phyloP scores from a whole-genome alignment of 2,113 vertebrate genomes.

The Tamias sibiricus region DNA sequence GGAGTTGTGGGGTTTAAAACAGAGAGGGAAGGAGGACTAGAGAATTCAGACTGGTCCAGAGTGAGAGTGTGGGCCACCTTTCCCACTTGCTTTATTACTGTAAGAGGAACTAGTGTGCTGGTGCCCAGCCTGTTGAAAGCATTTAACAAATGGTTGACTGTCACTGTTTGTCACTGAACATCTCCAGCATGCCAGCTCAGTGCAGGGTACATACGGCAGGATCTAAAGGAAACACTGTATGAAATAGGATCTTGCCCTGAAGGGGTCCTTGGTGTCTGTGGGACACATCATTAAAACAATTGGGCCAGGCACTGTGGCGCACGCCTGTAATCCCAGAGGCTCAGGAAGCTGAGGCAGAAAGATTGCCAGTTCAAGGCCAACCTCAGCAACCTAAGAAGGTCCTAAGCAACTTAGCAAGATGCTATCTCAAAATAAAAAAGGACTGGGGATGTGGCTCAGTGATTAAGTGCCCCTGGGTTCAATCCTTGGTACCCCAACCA shows the following conservation, averaged over 20 bases:
- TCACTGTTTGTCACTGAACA: not conserved
- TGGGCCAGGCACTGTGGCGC: too few relatives aligned
- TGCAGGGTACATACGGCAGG: not conserved
- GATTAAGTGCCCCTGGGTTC: too few relatives aligned
- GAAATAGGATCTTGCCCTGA: not conserved
- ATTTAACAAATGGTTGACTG: not conserved
- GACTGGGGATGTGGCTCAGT: too few relatives aligned
- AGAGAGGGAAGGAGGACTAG: not conserved
- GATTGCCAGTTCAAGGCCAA: too few relatives aligned
- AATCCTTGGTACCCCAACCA: too few relatives aligned
- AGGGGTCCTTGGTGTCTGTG: not conserved
- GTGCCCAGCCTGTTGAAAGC: not conserved
- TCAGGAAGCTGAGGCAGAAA: too few relatives aligned
- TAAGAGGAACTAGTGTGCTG: accelerated
- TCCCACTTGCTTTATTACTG: not conserved
- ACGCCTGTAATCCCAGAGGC: too few relatives aligned
- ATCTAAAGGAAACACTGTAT: not conserved
- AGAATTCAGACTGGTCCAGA: not conserved
- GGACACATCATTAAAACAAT: not conserved
- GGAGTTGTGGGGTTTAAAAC: not conserved
- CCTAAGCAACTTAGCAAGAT: too few relatives aligned
- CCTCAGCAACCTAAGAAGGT: too few relatives aligned
- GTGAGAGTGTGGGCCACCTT: not conserved
- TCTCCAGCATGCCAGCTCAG: not conserved
- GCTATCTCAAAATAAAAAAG: too few relatives aligned